Evolutionary conservation across 2,113 vertebrate genomes (phyloP), one percentile per base, ranked within the genome.

Genomic region (Leucosticte australis): DNA sequence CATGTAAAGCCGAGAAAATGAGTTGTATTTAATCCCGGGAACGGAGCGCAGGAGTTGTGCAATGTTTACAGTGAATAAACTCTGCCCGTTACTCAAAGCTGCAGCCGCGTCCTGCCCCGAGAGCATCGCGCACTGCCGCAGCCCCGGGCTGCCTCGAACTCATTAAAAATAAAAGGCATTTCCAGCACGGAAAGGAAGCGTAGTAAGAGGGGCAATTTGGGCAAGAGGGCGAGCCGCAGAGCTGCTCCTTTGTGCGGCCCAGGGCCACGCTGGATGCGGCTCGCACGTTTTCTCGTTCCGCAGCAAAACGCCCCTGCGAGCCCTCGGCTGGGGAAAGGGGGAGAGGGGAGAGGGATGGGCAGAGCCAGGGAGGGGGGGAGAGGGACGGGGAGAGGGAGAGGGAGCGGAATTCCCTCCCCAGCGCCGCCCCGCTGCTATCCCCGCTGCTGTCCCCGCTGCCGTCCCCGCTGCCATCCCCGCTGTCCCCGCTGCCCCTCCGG

Each of bases 291-390:
- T 9, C 13, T 3, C 1, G 21, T 39, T 92, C 9, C 5, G 67
- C 64, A 81, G 64, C 55, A 74, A 64, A 93, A 50, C 17, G 22
- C 42, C 35, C 12, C 89, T 3, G 13, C 1, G 53, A 80, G 71
- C 49, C 22, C 5, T 0, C 0, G 62, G 62, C 15, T 6, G 70
- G 46, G 31, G 28, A 10, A 21, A 6, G 1, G 46, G 49, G 39
- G 50, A 20, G 52, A 24, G 50, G 71, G 56, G 47, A 55, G 64
- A 46, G 64, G 63, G 44, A 16, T 15, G 83, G 62, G 44, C 31
- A 59, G 70, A 56, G 50, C 15, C 30, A 30, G 70, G 70, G 60
- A 67, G 35, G 52, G 35, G 52, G 70, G 50, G 59, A 75, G 42
- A 18, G 59, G 82, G 59, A 75, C 24, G 50, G 69, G 41, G 57